Base-by-base conservation (phyloP, 2,888 invertebrate genomes). In the Proisotoma minuta region DNA sequence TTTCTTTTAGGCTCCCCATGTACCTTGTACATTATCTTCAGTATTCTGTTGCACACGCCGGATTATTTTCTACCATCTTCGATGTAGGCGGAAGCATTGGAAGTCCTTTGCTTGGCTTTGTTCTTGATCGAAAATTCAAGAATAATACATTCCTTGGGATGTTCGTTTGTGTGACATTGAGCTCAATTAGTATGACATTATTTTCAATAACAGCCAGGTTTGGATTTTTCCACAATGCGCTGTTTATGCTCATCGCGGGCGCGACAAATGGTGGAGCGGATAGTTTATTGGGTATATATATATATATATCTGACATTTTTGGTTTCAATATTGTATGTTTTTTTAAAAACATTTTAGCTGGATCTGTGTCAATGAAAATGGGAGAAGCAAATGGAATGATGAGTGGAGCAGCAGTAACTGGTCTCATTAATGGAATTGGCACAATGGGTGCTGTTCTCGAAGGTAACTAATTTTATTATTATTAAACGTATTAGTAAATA, bases 71-170 rank as follows among this genome's bases (percentile, higher is more conserved):
- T 22, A 78, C 79, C 2, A 74, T 77, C 20, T 81, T 81, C 75
- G 80, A 81, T 68, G 75, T 80, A 28, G 81, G 81, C n/a, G 81
- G 80, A 20, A 77, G 78, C 1, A 26, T 77, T 3, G 81, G 81
- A 1, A 78, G 78, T 71, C 78, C 78, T 39, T 61, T 75, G 1
- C 76, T 80, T 60, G 81, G 80, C 15, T 62, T 78, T 34, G 69
- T 78, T 20, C 74, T 79, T 27, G 79, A 79, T 60, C 76, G 78
- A 57, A 75, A 72, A 60, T 79, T 79, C 68, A 73, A 75, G 48
- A 77, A 78, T 4, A 74, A 76, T 27, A 74, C 77, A 26, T 62
- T 79, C 49, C 65, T 76, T 27, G 79, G 77, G 22, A 77, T 77
- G 50, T 75, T 75, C 52, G 57, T 77, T 56, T 77, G 76, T 43